phyloP scores from a whole-genome alignment of 2,113 vertebrate species.

The Daphoenositta chrysoptera region DNA sequence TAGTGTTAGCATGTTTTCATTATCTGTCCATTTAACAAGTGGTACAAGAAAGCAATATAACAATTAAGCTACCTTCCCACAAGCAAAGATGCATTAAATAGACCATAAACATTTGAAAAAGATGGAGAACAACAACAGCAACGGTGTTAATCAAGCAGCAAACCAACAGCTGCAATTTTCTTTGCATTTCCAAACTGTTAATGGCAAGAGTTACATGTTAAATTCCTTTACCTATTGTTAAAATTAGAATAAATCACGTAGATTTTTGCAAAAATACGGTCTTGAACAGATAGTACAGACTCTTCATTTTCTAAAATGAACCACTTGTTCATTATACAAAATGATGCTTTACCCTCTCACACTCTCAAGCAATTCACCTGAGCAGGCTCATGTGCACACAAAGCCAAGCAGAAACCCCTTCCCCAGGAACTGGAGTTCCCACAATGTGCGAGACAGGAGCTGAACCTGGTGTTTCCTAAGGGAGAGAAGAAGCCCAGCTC shows the following conservation, averaged over 20 bases:
- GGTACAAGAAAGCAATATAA: neutral
- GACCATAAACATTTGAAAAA: neutral
- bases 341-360: neutral
- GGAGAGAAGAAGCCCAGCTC: neutral
- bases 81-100: neutral
- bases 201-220: neutral
- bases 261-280: neutral
- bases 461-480: neutral
- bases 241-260: neutral
- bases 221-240: neutral
- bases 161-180: neutral
- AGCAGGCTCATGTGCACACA: neutral
- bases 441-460: fast-evolving
- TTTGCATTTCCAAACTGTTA: neutral
- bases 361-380: neutral
- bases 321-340: neutral
- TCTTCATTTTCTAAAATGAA: neutral
- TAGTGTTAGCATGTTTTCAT: neutral
- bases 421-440: neutral
- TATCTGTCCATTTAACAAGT: neutral
- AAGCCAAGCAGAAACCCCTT: neutral
- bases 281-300: neutral
- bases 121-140: neutral
- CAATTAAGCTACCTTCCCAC: neutral
- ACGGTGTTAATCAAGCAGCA: neutral